phyloP scores from a whole-genome alignment of 1,140 invertebrate genomes.

The Pentalonia nigronervosa region DNA sequence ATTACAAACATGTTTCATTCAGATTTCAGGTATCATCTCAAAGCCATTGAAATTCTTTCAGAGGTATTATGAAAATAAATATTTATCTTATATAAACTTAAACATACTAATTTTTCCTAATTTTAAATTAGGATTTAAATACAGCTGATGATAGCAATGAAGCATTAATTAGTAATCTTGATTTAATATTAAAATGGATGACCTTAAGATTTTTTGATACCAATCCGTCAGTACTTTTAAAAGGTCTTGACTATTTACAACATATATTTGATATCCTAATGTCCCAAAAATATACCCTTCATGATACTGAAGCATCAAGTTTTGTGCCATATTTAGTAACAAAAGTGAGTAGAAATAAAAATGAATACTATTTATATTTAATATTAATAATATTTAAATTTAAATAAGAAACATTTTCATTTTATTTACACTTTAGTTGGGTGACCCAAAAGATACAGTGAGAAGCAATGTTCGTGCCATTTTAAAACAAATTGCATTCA shows the following conservation, averaged over 20 bases:
- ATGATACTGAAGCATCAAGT: slow-evolving; percentile 88
- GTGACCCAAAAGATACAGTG: slow-evolving; percentile 95
- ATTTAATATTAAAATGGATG: slow-evolving; percentile 95
- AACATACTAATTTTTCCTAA: background rate
- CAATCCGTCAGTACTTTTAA: slow-evolving; percentile 94
- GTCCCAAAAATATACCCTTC: slow-evolving; percentile 82
- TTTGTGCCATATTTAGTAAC: slow-evolving; percentile 94
- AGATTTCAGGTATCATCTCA: slow-evolving; percentile 96
- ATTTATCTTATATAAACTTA: background rate
- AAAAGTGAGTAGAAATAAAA: slow-evolving; percentile 71
- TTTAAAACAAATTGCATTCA: slow-evolving; percentile 82
- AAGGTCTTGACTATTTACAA: slow-evolving; percentile 91
- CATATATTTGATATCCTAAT: slow-evolving; percentile 82
- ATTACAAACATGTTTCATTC: slow-evolving; percentile 92
- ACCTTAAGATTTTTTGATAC: slow-evolving; percentile 97
- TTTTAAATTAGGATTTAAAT: slow-evolving; percentile 23
- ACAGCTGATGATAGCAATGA: slow-evolving; percentile 74
- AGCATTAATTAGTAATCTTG: slow-evolving; percentile 88
- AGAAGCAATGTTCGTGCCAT: slow-evolving; percentile 85
- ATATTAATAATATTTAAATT: background rate
- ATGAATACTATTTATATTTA: background rate
- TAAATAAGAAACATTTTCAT: background rate
- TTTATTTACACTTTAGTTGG: slow-evolving; percentile 71
- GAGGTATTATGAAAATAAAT: slow-evolving; percentile 68
- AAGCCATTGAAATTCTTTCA: slow-evolving; percentile 89